A percentile compares a stretch with the other conserved stretches of the same genome.
phyloP scores from a whole-genome alignment of 1,140 invertebrate genomes.

The Tigriopus japonicus region DNA sequence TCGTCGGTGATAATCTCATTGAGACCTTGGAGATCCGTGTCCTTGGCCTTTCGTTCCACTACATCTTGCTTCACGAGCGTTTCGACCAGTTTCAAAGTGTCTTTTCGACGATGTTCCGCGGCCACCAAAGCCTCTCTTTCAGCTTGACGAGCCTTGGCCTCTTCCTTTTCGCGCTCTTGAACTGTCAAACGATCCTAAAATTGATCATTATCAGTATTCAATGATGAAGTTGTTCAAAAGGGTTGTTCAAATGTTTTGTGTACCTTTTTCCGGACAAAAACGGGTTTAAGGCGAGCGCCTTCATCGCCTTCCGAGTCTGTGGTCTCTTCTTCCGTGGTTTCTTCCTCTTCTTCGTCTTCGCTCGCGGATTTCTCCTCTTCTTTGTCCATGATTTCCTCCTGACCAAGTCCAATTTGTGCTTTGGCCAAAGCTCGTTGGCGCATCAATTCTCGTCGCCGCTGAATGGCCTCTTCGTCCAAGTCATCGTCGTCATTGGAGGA shows the following conservation, averaged over 20 bases:
- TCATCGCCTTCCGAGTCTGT: constrained; percentile 69
- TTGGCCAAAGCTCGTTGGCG: constrained; percentile 45
- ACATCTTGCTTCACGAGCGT: constrained; percentile 12
- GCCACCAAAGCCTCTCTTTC: constrained; percentile 54
- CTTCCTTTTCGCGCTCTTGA: constrained; percentile 77
- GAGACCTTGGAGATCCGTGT: constrained; percentile 25
- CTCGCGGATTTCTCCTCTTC: constrained; percentile 44
- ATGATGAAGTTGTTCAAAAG: too few relatives aligned
- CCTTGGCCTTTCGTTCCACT: constrained; percentile 10
- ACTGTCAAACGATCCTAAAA: constrained; percentile 53
- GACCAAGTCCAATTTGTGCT: constrained; percentile 36
- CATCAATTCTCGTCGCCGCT: constrained; percentile 47
- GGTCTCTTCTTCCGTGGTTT: constrained; percentile 63
- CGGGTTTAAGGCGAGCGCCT: constrained; percentile 74
- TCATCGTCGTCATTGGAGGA: constrained; percentile 40
- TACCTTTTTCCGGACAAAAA: constrained; percentile 87
- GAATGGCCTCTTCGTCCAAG: constrained; percentile 59
- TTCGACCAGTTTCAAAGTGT: constrained; percentile 50
- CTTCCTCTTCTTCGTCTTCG: constrained; percentile 47
- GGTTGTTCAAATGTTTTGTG: too few relatives aligned
- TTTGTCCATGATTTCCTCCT: constrained; percentile 39
- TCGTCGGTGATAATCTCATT: constrained; percentile 87
- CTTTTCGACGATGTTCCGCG: constrained; percentile 55
- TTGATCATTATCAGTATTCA: too few relatives aligned
- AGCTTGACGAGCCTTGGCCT: constrained; percentile 56